Evolutionary conservation across 2,113 vertebrate genomes (phyloP).

Genomic region (Eubucco bourcierii): DNA sequence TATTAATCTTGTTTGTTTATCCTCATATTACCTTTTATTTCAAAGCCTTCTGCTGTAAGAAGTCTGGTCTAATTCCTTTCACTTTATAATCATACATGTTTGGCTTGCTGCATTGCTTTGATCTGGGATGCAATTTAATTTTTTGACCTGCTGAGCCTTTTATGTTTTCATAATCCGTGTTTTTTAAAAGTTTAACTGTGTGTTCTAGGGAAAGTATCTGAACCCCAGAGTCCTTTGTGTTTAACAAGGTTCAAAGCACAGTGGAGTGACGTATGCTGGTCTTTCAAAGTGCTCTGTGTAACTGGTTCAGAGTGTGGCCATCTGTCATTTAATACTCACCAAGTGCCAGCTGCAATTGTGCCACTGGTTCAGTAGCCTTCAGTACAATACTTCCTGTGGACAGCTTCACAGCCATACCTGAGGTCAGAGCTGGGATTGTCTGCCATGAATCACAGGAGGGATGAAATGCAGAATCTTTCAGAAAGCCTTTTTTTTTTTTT

Average conservation of each 20-base stretch:
- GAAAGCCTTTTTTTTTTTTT: not conserved
- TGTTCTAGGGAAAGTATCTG: not conserved
- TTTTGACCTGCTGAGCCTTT: not conserved
- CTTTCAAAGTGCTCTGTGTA: not conserved
- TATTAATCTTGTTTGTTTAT: not conserved
- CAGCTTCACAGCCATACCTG: not conserved
- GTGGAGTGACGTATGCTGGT: not conserved
- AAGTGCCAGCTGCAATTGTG: not conserved
- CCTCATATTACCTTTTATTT: not conserved
- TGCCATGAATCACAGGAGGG: not conserved
- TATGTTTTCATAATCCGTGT: not conserved
- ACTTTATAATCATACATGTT: not conserved
- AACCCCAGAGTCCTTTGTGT: not conserved
- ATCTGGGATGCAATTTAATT: not conserved
- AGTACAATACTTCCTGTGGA: not conserved
- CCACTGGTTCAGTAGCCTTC: not conserved
- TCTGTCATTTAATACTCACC: conserved; percentile 40
- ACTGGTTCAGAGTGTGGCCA: conserved; percentile 26
- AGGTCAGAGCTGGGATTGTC: not conserved
- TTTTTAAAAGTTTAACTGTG: not conserved
- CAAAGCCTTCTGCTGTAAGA: not conserved
- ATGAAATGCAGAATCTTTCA: not conserved
- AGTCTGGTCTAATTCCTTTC: not conserved
- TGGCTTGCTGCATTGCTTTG: not conserved
- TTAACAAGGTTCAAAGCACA: conserved; percentile 9